phyloP scores from a whole-genome alignment of 2,113 vertebrate species.

The Perca fluviatilis region DNA sequence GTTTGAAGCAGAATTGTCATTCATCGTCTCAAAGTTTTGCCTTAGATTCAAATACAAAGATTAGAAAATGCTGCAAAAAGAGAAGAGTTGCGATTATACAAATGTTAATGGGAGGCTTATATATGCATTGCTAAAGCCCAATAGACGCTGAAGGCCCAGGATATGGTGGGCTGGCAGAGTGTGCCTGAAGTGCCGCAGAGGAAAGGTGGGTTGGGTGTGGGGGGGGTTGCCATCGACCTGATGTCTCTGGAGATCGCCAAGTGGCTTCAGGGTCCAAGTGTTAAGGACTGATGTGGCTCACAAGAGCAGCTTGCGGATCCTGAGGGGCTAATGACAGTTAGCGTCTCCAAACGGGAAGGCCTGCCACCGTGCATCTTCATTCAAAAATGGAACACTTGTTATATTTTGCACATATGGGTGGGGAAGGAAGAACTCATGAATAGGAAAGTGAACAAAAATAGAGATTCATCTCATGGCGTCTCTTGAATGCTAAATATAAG shows the following conservation, averaged over 20 bases:
- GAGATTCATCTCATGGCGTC: conserved; percentile 70
- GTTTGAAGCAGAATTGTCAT: not conserved
- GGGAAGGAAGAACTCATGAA: conserved; percentile 74
- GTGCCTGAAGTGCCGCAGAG: conserved; percentile 23
- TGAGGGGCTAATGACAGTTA: conserved; percentile 47
- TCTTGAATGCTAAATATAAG: conserved; percentile 81
- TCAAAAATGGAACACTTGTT: conserved; percentile 62
- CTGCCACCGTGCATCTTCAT: conserved; percentile 41
- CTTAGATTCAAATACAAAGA: conserved; percentile 16
- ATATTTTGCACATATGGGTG: conserved; percentile 60
- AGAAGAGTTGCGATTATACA: too few species aligned
- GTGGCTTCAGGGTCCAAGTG: conserved; percentile 46
- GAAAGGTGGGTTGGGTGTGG: conserved; percentile 35
- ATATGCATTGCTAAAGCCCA: conserved; percentile 6
- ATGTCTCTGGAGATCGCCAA: conserved; percentile 38
- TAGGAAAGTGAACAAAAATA: conserved; percentile 79
- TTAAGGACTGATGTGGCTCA: conserved; percentile 53
- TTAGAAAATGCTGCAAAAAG: not conserved
- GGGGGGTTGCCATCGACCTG: conserved; percentile 12
- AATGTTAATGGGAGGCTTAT: not conserved
- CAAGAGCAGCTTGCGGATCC: conserved; percentile 37
- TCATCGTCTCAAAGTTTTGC: not conserved
- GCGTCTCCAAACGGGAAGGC: conserved; percentile 49
- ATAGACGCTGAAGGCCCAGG: conserved; percentile 1
- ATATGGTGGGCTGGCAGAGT: not conserved